Evolutionary conservation across 2,888 invertebrate species (phyloP), one percentile per base, ranked within the genome.

Genomic region (Congeria kusceri): DNA sequence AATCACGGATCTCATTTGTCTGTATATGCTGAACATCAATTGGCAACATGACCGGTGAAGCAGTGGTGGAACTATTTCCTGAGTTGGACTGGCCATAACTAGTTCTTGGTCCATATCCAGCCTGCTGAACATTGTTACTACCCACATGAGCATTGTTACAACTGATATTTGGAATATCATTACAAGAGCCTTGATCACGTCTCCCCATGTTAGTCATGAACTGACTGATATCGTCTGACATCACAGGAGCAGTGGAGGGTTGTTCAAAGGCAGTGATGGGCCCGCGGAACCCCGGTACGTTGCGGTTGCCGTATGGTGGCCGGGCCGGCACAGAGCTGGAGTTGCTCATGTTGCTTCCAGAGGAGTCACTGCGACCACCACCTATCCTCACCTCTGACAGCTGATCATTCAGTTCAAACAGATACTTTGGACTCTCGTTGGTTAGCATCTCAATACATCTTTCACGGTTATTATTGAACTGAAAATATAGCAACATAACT

Each of bases 401-500:
- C 57, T 67, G 70, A 27, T 53, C 28, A 28, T 25, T 39, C 5
- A 20, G 7, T 29, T 59, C 46, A 84, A 83, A 87, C 59, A 88
- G 69, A 71, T 84, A 87, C 64, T 84, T 84, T 27, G 86, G 87
- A 70, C 87, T 88, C 70, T 89, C 89, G 46, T 80, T 81, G 25
- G 89, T 84, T 63, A 92, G 75, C 44, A 83, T 85, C 74, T 91
- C 88, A 67, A 90, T 84, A 65, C 90, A 91, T 82, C 84, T 87
- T 39, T 89, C 85, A 65, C 87, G 81, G 68, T 91, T 87, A 84
- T 90, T 89, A 32, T 85, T 78, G 80, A 84, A 84, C 92, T 92
- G 88, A 68, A 89, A 90, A 53, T 9, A 53, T 2, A 23, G 9
- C 13, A 23, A 18, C 7, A 53, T 11, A 13, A 15, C 3, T 39